Evolutionary conservation across 1,140 invertebrate genomes (phyloP).

Genomic region (Aleiodes sp.): DNA sequence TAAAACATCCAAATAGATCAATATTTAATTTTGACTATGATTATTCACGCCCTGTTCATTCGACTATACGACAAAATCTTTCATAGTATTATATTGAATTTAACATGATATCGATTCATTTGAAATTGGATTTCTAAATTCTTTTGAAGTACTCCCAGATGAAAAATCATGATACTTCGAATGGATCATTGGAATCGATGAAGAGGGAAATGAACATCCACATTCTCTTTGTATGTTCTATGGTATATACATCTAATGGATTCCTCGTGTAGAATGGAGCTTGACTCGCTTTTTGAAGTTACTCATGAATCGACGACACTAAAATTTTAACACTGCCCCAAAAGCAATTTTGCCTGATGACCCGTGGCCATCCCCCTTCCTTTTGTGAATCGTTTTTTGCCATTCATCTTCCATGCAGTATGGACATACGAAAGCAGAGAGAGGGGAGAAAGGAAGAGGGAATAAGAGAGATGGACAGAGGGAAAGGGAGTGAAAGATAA

Average conservation of each 20-base stretch:
- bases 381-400: not conserved
- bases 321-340: slow-evolving; percentile 53
- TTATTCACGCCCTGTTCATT: slow-evolving; percentile 39
- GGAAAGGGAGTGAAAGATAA: too few relatives aligned
- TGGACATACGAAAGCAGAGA: slow-evolving; percentile 7
- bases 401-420: slow-evolving; percentile 1
- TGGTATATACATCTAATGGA: too few relatives aligned
- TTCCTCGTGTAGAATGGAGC: too few relatives aligned
- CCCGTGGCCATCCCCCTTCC: slow-evolving; percentile 28
- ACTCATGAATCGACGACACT: slow-evolving; percentile 44
- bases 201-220: too few relatives aligned
- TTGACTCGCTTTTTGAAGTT: too few relatives aligned
- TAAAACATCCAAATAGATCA: slow-evolving; percentile 44
- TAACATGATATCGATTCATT: not conserved
- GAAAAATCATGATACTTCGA: too few relatives aligned
- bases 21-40: slow-evolving; percentile 42
- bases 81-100: not conserved
- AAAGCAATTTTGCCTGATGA: slow-evolving; percentile 54
- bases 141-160: not conserved
- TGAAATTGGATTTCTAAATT: not conserved
- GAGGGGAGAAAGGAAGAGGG: slow-evolving; percentile 32
- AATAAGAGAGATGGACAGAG: slow-evolving; percentile 27
- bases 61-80: slow-evolving; percentile 23
- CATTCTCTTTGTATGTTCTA: too few relatives aligned
- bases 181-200: too few relatives aligned